Conservation (phyloP, 1,140 invertebrate species). For the Philaenus spumarius region DNA sequence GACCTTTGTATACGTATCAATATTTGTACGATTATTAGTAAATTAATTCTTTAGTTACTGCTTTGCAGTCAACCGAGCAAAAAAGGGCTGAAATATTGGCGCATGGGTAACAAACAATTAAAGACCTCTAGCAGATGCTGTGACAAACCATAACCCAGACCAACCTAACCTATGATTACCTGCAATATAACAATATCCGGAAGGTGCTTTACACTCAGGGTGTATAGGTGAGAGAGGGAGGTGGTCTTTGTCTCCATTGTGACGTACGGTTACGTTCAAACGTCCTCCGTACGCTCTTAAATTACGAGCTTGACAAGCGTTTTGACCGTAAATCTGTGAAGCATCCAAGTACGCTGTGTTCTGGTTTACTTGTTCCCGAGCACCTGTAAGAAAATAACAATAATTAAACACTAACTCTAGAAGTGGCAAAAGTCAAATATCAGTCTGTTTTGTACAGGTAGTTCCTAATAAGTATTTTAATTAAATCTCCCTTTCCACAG, state of each 20-base stretch:
- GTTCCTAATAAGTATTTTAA: no score
- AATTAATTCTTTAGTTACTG: no score
- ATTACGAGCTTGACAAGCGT: conserved; percentile 63
- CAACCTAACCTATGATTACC: conserved; percentile 48
- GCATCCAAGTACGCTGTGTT: conserved; percentile 86
- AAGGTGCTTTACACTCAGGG: conserved; percentile 78
- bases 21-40: no score
- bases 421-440: no score
- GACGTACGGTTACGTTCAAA: conserved; percentile 71
- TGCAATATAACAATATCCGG: conserved; percentile 77
- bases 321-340: conserved; percentile 75
- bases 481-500: no score
- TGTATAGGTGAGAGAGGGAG: conserved; percentile 62
- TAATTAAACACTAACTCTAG: no score
- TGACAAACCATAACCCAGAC: conserved; percentile 12
- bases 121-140: no score
- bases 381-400: conserved; percentile 46
- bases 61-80: no score
- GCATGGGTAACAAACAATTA: no score
- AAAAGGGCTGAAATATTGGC: no score
- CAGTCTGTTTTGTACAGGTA: no score
- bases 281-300: conserved; percentile 69
- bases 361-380: conserved; percentile 89
- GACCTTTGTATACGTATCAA: no score
- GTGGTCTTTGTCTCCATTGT: conserved; percentile 67